Base-by-base conservation (phyloP, 1,140 invertebrate species). In the Tetragnatha versicolor region DNA sequence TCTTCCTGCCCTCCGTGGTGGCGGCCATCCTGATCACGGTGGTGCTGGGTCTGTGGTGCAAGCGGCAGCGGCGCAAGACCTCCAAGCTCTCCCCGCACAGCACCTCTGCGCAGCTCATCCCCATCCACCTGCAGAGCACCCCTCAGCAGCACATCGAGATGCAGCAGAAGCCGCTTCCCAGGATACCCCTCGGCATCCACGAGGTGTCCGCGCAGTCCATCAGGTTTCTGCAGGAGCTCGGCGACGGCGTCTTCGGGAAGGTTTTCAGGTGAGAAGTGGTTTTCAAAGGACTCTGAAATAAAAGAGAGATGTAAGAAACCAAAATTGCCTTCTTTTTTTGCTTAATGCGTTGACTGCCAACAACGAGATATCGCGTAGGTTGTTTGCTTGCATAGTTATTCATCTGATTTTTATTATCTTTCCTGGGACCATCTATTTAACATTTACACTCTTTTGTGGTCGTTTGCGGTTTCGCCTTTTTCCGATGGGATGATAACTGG, bases 161-260 rank as follows among this genome's bases (percentile, higher is more conserved):
- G 84, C 93, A 95, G 86, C 89, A 93, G 89, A 93, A 90, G 84
- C 85, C 94, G 35, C 82, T 94, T 51, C 88, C 91, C 2, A 90
- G 89, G 68, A 65, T 88, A 17, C 81, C 81, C 22, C 73, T 84
- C 20, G 81, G 85, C 31, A 85, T 86, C 6, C 82, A 86, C 37
- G 82, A 89, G 83, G 89, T 88, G 82, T 86, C 92, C 89, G 82
- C 95, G 90, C 87, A 90, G 55, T 93, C 93, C 84, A 92, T 98
- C 0, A 89, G 92, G 76, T 97, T 98, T 83, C 88, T 97, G 39
- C 94, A 98, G 85, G 96, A 98, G 85, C 87, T 99, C 2, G 96
- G 96, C 39, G 96, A 98, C 88, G 96, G 96, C 29, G 94, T 95
- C 58, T 99, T 98, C 88, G 97, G 96, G 88, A 94, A 97, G 89